Base-by-base conservation (phyloP, 2,888 invertebrate genomes). In the Labia minor region DNA sequence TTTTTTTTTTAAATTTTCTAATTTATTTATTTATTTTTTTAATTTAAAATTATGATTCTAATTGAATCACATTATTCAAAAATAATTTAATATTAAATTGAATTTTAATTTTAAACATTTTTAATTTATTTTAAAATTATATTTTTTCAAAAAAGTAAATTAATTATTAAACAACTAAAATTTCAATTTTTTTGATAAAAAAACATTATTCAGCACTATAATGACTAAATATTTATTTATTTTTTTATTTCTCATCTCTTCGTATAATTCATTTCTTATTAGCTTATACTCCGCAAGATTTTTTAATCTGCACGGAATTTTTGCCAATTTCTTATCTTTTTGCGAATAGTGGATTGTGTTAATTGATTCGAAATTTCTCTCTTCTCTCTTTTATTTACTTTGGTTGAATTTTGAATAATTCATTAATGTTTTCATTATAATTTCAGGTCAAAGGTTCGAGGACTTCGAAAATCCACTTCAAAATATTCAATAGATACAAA, bases 261-360 rank as follows among this genome's bases (percentile, higher is more conserved):
- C n/a, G 2, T n/a, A n/a, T 49, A n/a, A 10, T 49, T 16, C 49
- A 49, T 49, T 49, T 49, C 14, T 49, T 49, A 49, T 49, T 49
- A 49, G 49, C 49, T 49, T 49, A n/a, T n/a, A 8, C 14, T 49
- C 49, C 14, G 49, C 49, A 49, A 49, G 49, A 49, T 49, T 49
- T n/a, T n/a, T 49, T 49, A 16, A 49, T 49, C 49, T 49, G 49
- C 49, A 49, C 49, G 49, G 49, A 26, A 49, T 49, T 49, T 49
- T 49, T 49, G 49, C 49, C 49, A 49, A 49, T n/a, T 3, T 49
- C 14, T 49, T 49, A 11, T 49, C 3, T 14, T 49, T 49, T 49
- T 49, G 49, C 49, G 49, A 49, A 8, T n/a, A 16, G 16, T 49
- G 49, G 49, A 49, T 49, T 49, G 49, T 16, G 49, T 49, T 49